Evolutionary conservation across 2,113 vertebrate genomes (phyloP).

Genomic region (Carettochelys insculpta): DNA sequence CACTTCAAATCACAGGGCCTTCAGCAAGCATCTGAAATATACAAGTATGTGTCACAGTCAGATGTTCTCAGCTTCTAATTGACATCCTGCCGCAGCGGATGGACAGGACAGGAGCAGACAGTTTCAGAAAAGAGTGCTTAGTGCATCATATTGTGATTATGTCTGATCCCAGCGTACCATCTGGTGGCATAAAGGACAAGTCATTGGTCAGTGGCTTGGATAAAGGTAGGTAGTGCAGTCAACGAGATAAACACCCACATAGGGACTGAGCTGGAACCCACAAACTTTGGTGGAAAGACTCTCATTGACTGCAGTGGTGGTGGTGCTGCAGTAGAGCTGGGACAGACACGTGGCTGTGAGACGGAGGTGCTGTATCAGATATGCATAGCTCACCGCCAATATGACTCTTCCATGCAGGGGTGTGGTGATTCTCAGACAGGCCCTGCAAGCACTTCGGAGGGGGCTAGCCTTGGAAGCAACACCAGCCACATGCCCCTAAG

Average conservation of each 20-base stretch:
- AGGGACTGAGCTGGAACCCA: neutral
- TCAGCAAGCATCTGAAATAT: neutral
- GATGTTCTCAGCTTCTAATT: neutral
- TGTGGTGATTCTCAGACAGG: neutral
- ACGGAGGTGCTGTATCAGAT: neutral
- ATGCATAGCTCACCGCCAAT: neutral
- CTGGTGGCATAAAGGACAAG: neutral
- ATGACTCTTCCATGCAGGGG: neutral
- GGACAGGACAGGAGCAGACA: neutral
- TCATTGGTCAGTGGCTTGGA: neutral
- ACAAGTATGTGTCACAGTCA: neutral
- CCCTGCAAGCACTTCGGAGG: neutral
- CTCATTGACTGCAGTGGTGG: neutral
- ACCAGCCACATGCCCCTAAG: fast-evolving
- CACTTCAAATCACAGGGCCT: neutral
- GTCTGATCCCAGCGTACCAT: neutral
- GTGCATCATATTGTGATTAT: neutral
- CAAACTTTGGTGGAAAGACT: neutral
- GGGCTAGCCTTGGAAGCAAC: neutral
- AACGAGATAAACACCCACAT: neutral
- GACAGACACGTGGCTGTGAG: neutral
- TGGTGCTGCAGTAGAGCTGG: neutral
- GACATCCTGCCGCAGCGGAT: neutral
- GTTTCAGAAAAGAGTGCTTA: neutral
- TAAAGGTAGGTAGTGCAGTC: neutral